Evolutionary conservation across 2,113 vertebrate species (phyloP).

Genomic region (Dasyurus viverrinus): DNA sequence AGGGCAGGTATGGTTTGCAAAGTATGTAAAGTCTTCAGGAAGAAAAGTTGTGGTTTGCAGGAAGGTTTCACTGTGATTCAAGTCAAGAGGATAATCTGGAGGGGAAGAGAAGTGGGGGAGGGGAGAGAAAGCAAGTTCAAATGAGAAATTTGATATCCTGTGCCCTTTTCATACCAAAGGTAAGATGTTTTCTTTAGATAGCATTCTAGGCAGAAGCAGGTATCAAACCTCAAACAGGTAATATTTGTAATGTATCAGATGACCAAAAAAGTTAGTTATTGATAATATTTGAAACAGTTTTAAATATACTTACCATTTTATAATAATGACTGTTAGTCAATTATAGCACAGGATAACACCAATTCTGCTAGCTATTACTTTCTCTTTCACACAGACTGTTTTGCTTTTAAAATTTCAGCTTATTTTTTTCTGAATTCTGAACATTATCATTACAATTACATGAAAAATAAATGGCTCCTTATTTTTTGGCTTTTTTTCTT

Average conservation of each 20-base stretch:
- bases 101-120: background rate
- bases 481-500: no score
- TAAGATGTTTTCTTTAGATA: background rate
- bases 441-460: background rate
- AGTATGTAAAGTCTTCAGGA: slow-evolving; percentile 94
- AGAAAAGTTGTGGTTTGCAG: slow-evolving; percentile 93
- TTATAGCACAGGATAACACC: background rate
- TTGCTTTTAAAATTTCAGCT: background rate
- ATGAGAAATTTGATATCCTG: background rate
- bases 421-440: background rate
- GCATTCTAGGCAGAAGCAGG: background rate
- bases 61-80: slow-evolving; percentile 93
- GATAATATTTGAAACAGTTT: background rate
- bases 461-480: slow-evolving; percentile 9
- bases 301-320: background rate
- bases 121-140: background rate
- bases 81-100: slow-evolving; percentile 95
- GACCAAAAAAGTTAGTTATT: background rate
- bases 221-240: background rate
- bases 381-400: background rate
- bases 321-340: background rate
- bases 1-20: slow-evolving; percentile 91
- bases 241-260: background rate
- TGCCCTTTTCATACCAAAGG: background rate
- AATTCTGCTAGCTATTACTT: background rate